Evolutionary conservation across 1,140 invertebrate genomes (phyloP).

Genomic region (Macrosteles quadrilineatus): DNA sequence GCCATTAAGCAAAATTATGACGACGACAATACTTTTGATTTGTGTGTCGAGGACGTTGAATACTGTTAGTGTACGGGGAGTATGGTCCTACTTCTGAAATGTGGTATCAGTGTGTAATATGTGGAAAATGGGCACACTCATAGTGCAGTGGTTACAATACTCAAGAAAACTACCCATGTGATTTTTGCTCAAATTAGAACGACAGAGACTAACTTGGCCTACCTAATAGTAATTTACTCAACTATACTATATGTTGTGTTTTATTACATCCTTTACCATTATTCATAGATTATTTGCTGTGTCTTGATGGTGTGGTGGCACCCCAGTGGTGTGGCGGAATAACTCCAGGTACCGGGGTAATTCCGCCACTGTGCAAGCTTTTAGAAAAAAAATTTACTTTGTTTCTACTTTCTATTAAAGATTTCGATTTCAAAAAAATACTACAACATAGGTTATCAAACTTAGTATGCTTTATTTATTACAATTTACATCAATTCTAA

Average conservation of each 20-base stretch:
- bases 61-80: no score
- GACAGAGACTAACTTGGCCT: not conserved
- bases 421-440: not conserved
- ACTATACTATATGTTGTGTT: not conserved
- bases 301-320: not conserved
- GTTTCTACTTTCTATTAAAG: not conserved
- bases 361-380: not conserved
- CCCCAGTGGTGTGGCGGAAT: not conserved
- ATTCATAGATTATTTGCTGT: not conserved
- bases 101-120: slow-evolving; percentile 33
- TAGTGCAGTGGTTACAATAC: slow-evolving; percentile 31
- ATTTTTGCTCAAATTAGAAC: slow-evolving; percentile 3
- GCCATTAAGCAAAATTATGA: slow-evolving; percentile 3
- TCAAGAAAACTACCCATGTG: slow-evolving; percentile 13
- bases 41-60: slow-evolving; percentile 31
- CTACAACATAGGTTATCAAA: not conserved
- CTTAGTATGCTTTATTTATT: not conserved
- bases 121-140: slow-evolving; percentile 33
- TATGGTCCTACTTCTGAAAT: slow-evolving; percentile 35
- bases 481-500: not conserved
- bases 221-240: not conserved
- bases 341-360: not conserved
- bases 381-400: not conserved
- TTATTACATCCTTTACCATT: not conserved
- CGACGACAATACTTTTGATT: not conserved